Conservation (phyloP, 1,140 invertebrate species). For the Drosophila fuyamai region DNA sequence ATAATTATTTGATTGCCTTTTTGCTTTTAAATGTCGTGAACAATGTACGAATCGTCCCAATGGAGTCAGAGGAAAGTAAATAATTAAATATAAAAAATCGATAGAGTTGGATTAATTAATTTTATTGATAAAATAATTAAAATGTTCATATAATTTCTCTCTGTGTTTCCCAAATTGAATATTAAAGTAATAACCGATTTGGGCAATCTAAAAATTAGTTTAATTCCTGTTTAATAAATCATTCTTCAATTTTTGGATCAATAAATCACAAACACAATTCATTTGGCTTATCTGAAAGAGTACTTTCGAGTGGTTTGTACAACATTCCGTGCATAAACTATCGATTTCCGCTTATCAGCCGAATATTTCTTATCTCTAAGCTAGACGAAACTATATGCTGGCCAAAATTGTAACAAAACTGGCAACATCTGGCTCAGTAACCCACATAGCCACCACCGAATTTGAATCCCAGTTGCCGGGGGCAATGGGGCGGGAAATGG, state of each 20-base stretch:
- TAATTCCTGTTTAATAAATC: constrained; percentile 15
- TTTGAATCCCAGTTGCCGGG: constrained; percentile 13
- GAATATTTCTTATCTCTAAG: constrained; percentile 22
- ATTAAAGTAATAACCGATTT: background rate
- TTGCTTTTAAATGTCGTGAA: constrained; percentile 19
- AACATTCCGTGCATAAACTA: constrained; percentile 1
- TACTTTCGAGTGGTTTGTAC: constrained; percentile 17
- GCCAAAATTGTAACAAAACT: constrained; percentile 8
- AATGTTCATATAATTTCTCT: background rate
- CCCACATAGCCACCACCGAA: constrained; percentile 31
- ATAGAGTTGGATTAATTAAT: background rate
- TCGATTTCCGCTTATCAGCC: constrained; percentile 25
- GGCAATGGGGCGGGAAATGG: constrained; percentile 5
- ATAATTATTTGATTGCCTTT: constrained; percentile 58
- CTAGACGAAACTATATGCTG: constrained; percentile 7
- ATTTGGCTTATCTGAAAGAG: constrained; percentile 24
- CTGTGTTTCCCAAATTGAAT: background rate
- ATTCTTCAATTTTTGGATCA: constrained; percentile 8
- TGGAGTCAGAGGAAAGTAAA: background rate
- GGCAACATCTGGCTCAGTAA: constrained; percentile 15
- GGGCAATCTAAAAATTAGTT: constrained; percentile 3
- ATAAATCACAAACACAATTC: constrained; percentile 21
- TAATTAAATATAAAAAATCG: background rate
- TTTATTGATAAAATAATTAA: too few species aligned
- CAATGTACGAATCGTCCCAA: background rate